phyloP scores from a whole-genome alignment of 92 coral and sea anemone genomes.

The Chrysogorgia sp. region DNA sequence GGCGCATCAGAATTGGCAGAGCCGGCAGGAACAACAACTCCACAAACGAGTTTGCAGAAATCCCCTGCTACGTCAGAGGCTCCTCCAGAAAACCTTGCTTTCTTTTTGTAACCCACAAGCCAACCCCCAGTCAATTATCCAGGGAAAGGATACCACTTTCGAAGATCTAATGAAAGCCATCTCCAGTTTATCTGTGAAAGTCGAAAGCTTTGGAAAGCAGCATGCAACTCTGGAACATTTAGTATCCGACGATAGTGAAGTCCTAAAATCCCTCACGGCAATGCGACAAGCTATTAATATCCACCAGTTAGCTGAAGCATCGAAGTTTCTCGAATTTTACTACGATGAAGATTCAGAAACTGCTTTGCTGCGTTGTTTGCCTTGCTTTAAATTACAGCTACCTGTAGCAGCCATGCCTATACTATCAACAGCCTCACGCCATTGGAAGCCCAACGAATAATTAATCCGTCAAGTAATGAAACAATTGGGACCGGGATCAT shows the following conservation, averaged over 20 bases:
- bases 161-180: no score
- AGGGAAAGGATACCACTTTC: no score
- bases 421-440: slow-evolving; percentile 30
- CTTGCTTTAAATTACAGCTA: slow-evolving; percentile 36
- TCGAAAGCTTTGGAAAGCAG: slow-evolving; percentile 37
- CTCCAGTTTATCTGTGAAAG: no score
- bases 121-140: no score
- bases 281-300: slow-evolving; percentile 33
- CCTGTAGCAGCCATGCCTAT: no score
- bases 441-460: slow-evolving; percentile 25
- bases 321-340: slow-evolving; percentile 34
- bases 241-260: slow-evolving; percentile 43
- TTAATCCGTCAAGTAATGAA: slow-evolving; percentile 34
- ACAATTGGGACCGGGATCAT: slow-evolving; percentile 33
- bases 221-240: slow-evolving; percentile 33
- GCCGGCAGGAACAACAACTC: no score
- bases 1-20: no score
- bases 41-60: no score
- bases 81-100: no score
- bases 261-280: slow-evolving; percentile 48
- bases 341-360: slow-evolving; percentile 32
- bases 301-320: slow-evolving; percentile 28
- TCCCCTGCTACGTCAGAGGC: no score
- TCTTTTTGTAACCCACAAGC: no score
- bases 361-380: slow-evolving; percentile 30